These are phyloP conservation scores for Alosa alosa DNA, from an alignment of 2,113 vertebrate species.

Conservation along the genomic window DNA sequence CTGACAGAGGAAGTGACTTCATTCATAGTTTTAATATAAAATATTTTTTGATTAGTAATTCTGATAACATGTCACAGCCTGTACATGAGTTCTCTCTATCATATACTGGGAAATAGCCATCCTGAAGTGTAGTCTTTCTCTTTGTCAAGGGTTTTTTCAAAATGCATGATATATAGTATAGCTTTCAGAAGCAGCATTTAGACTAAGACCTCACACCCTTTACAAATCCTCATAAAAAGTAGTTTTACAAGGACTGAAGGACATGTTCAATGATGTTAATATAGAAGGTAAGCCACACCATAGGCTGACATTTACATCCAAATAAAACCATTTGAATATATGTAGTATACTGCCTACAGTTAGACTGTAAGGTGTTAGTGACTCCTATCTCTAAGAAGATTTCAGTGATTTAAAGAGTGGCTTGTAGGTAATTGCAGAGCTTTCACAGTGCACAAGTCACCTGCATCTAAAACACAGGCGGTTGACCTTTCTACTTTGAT, in stretches of 20 bases:
- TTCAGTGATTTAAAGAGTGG: neutral
- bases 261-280: neutral
- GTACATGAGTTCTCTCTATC: neutral
- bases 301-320: neutral
- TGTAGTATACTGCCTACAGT: neutral
- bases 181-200: too few species aligned
- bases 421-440: slow-evolving; percentile 17
- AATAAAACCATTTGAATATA: neutral
- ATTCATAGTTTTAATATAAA: neutral
- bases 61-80: neutral
- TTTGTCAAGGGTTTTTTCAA: neutral
- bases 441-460: neutral
- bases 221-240: neutral
- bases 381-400: neutral
- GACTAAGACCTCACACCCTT: neutral
- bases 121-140: neutral
- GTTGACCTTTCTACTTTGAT: slow-evolving; percentile 36
- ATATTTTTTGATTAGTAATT: neutral
- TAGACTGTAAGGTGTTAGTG: neutral
- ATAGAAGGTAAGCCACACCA: neutral
- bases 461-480: slow-evolving; percentile 8
- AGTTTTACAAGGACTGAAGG: neutral
- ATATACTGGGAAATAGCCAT: too few species aligned
- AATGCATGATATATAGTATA: neutral
- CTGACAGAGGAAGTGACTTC: neutral